Conservation (phyloP, 2,797 vertebrate species). For the Florisuga fusca region DNA sequence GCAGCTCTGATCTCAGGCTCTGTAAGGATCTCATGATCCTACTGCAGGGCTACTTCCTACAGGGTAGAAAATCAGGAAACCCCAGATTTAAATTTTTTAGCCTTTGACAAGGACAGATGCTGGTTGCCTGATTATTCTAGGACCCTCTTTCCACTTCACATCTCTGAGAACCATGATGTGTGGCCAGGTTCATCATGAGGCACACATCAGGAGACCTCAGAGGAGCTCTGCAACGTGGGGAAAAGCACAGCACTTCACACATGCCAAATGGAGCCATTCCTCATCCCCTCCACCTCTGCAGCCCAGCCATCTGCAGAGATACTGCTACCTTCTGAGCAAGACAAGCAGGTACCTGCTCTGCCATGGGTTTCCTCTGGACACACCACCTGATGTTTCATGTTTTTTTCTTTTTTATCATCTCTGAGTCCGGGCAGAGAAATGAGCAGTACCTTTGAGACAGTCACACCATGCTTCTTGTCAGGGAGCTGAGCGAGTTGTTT, state of each 20-base stretch:
- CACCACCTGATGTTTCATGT: not conserved
- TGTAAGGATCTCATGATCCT: not conserved
- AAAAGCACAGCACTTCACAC: accelerated
- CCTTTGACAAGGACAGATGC: too few relatives aligned
- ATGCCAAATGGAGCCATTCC: accelerated
- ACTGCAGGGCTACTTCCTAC: not conserved
- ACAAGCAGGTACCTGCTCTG: not conserved
- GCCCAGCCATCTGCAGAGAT: not conserved
- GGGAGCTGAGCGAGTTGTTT: not conserved
- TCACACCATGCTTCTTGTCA: not conserved
- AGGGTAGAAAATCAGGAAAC: too few relatives aligned
- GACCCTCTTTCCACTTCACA: not conserved
- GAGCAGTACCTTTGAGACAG: not conserved
- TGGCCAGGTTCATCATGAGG: not conserved
- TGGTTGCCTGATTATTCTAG: not conserved
- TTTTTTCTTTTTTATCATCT: not conserved
- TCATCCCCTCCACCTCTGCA: not conserved
- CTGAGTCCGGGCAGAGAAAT: not conserved
- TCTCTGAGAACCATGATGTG: not conserved
- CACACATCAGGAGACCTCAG: accelerated
- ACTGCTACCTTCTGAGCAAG: not conserved
- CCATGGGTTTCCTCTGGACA: not conserved
- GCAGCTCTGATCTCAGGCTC: not conserved
- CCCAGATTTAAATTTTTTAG: too few relatives aligned
- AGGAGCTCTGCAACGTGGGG: not conserved